A percentile compares a stretch with the other conserved stretches of the same genome.
These are phyloP conservation scores for Dichetophora obliterata DNA, from an alignment of 2,888 invertebrate genomes.

Conservation along the genomic window DNA sequence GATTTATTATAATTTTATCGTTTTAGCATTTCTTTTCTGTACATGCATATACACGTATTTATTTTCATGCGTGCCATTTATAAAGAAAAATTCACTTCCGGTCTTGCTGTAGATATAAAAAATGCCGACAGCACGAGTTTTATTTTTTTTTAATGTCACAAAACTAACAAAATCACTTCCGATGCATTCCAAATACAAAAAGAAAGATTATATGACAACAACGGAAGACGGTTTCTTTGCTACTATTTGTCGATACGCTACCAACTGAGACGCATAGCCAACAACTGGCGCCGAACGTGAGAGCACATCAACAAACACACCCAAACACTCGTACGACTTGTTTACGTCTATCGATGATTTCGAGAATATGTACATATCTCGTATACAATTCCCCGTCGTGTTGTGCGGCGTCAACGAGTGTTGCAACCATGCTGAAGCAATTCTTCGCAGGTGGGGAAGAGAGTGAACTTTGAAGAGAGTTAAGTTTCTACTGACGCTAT, in stretches of 20 bases:
- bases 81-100: slow-evolving; percentile 40
- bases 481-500: no score
- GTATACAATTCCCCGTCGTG: neutral
- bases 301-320: neutral
- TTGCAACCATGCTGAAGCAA: no score
- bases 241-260: slow-evolving; percentile 33
- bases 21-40: slow-evolving; percentile 21
- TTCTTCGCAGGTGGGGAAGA: no score
- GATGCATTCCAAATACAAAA: no score
- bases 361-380: neutral
- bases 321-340: neutral
- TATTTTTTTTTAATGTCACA: slow-evolving; percentile 25
- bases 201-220: slow-evolving; percentile 10
- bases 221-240: slow-evolving; percentile 35
- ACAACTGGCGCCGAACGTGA: neutral
- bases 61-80: slow-evolving; percentile 13
- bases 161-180: neutral
- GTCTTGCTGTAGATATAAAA: slow-evolving; percentile 23
- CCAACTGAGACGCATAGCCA: neutral
- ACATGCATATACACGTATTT: no score
- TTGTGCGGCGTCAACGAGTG: no score
- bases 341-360: neutral
- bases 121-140: slow-evolving; percentile 35
- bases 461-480: no score
- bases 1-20: neutral